A percentile compares a stretch with the other conserved stretches of the same genome.
phyloP scores from a whole-genome alignment of 2,888 invertebrate species.

The Ctenicera cuprea region DNA sequence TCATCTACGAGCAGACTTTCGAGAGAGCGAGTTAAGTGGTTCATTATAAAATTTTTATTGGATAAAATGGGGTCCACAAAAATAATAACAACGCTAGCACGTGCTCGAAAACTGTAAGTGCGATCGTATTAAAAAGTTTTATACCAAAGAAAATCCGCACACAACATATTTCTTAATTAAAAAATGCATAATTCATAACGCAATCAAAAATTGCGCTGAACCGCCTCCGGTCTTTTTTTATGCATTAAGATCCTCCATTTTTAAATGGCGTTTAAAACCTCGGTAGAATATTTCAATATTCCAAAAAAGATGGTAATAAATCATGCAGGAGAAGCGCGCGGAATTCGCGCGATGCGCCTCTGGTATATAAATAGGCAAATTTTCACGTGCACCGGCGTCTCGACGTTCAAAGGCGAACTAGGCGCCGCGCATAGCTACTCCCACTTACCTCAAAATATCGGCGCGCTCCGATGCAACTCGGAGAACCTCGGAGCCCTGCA shows the following conservation, averaged over 20 bases:
- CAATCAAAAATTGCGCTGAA: slow-evolving; percentile 29
- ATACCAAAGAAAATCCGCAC: slow-evolving; percentile 31
- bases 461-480: slow-evolving; percentile 63
- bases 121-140: slow-evolving; percentile 28
- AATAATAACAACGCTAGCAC: background rate
- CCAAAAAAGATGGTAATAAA: slow-evolving; percentile 41
- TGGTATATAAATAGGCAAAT: slow-evolving; percentile 29
- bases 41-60: slow-evolving; percentile 34
- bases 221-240: slow-evolving; percentile 20
- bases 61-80: background rate
- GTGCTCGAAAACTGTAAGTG: slow-evolving; percentile 20
- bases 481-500: slow-evolving; percentile 66
- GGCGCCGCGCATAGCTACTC: slow-evolving; percentile 59
- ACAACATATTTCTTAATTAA: slow-evolving; percentile 44
- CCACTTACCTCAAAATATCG: slow-evolving; percentile 56
- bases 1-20: slow-evolving; percentile 1
- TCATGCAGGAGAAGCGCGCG: slow-evolving; percentile 36
- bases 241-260: slow-evolving; percentile 32
- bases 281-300: slow-evolving; percentile 34
- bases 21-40: slow-evolving; percentile 14
- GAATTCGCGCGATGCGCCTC: slow-evolving; percentile 30
- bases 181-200: slow-evolving; percentile 42
- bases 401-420: slow-evolving; percentile 60
- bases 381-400: slow-evolving; percentile 56
- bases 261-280: slow-evolving; percentile 38